phyloP scores from a whole-genome alignment of 2,797 vertebrate genomes.

The Alauda arvensis region DNA sequence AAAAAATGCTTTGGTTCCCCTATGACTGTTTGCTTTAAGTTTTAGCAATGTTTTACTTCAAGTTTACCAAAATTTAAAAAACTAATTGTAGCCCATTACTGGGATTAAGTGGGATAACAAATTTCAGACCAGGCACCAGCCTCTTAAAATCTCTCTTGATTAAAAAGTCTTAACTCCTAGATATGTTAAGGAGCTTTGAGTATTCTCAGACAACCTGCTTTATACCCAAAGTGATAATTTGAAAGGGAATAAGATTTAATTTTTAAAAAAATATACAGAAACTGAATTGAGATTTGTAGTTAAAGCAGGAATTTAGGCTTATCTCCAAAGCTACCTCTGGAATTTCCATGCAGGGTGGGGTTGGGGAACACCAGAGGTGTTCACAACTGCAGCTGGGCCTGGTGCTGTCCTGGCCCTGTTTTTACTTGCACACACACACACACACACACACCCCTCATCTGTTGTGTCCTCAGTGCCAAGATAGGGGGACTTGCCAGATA shows the following conservation, averaged over 20 bases:
- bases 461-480: background rate
- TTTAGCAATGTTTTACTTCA: background rate
- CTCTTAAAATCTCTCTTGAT: background rate
- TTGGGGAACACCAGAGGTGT: background rate
- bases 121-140: background rate
- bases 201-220: background rate
- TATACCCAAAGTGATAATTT: background rate
- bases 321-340: background rate
- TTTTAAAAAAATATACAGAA: background rate
- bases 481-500: background rate
- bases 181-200: background rate
- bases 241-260: background rate
- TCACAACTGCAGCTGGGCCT: background rate
- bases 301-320: background rate
- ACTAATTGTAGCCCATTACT: background rate
- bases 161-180: fast-evolving
- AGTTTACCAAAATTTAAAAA: background rate
- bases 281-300: background rate
- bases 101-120: background rate
- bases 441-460: background rate
- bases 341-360: background rate
- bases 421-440: background rate
- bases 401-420: background rate
- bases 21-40: background rate
- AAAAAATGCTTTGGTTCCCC: background rate